Percentiles rank a stretch among this genome's conserved stretches.
These are phyloP conservation scores for Hydriomena furcata DNA, from an alignment of 2,888 invertebrate species.

Conservation along the genomic window DNA sequence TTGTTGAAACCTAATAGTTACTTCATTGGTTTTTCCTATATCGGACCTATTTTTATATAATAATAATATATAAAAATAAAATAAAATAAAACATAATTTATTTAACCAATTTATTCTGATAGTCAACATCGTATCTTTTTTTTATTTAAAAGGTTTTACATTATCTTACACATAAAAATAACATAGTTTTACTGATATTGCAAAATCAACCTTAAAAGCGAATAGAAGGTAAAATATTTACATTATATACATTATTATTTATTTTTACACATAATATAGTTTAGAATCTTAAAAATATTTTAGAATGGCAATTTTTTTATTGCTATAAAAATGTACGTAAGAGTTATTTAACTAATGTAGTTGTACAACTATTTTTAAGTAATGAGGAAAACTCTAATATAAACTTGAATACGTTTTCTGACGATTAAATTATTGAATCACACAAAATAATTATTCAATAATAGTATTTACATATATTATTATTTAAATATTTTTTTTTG, in stretches of 20 bases:
- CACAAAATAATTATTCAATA: too few relatives aligned
- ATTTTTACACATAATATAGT: slow-evolving; percentile 1
- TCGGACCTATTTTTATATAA: too few relatives aligned
- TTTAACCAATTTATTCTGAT: slow-evolving; percentile 23
- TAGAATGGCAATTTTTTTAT: slow-evolving; percentile 9
- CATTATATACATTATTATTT: slow-evolving; percentile 8
- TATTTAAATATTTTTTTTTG: too few relatives aligned
- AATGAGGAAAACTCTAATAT: not conserved
- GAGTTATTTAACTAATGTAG: too few relatives aligned
- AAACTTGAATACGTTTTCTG: not conserved
- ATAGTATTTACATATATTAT: too few relatives aligned
- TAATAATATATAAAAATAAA: not conserved
- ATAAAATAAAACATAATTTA: slow-evolving; percentile 6
- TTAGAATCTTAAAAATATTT: slow-evolving; percentile 14
- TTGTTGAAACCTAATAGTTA: too few relatives aligned
- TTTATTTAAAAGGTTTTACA: slow-evolving; percentile 6
- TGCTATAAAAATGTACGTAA: not conserved
- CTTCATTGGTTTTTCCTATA: too few relatives aligned
- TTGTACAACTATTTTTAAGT: too few relatives aligned
- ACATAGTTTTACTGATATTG: slow-evolving; percentile 20
- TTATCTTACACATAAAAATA: slow-evolving; percentile 10
- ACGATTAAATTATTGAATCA: too few relatives aligned
- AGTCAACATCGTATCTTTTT: slow-evolving; percentile 18
- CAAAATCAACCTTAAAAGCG: slow-evolving; percentile 20
- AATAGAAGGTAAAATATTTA: slow-evolving; percentile 6